These are phyloP conservation scores for Phrynocephalus versicolor DNA, from an alignment of 2,113 vertebrate genomes.

Conservation along the genomic window DNA sequence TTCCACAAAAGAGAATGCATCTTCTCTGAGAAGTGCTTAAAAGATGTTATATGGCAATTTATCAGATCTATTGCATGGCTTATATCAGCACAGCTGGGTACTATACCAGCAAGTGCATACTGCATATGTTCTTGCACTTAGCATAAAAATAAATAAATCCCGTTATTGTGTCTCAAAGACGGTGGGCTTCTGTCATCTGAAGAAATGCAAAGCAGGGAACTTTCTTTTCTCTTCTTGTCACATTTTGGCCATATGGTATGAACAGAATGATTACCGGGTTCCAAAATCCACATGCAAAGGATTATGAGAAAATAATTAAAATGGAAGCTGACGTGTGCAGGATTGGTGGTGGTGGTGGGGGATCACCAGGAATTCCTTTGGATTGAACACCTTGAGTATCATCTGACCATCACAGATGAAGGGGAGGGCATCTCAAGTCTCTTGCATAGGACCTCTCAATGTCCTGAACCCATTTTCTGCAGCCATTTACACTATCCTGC, in stretches of 20 bases:
- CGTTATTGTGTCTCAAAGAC: not conserved
- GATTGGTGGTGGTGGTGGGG: too few species aligned
- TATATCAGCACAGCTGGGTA: not conserved
- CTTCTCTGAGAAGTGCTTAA: not conserved
- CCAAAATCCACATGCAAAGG: not conserved
- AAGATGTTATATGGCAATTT: not conserved
- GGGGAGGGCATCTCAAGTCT: not conserved
- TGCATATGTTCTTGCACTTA: not conserved
- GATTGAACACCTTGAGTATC: not conserved
- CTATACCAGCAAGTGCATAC: not conserved
- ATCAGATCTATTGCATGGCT: not conserved
- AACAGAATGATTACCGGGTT: not conserved
- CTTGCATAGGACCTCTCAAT: not conserved
- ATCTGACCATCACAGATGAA: not conserved
- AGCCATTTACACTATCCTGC: not conserved
- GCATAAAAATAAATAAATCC: not conserved
- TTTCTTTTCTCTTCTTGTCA: not conserved
- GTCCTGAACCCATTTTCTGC: not conserved
- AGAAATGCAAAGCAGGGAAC: not conserved
- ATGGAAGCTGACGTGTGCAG: not conserved
- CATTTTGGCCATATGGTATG: not conserved
- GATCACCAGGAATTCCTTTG: not conserved
- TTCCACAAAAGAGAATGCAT: not conserved
- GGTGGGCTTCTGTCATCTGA: not conserved
- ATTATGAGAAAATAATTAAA: not conserved